These are phyloP conservation scores for Drosophila tanythrix DNA, from an alignment of 2,888 invertebrate species.

Conservation along the genomic window DNA sequence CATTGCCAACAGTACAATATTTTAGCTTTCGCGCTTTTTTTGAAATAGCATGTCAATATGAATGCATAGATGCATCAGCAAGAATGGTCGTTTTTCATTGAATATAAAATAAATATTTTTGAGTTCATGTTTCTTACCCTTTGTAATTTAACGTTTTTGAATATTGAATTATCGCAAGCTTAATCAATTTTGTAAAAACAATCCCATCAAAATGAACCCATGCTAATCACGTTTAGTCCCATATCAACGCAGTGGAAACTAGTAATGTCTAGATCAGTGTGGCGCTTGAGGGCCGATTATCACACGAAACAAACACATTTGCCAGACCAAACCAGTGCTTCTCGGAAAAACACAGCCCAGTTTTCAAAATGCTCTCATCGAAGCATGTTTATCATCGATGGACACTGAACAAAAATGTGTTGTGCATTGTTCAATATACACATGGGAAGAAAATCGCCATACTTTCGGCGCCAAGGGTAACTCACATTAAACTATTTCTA, in stretches of 20 bases:
- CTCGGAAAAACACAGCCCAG: background rate
- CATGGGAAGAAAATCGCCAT: background rate
- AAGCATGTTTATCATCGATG: background rate
- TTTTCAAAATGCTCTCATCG: background rate
- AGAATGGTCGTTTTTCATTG: background rate
- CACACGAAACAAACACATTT: background rate
- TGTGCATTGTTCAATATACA: background rate
- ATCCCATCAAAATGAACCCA: background rate
- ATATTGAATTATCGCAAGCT: background rate
- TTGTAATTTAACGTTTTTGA: background rate
- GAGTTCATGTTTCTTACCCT: background rate
- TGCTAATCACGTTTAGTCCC: background rate
- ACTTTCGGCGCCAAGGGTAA: background rate
- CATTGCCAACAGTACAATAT: constrained; percentile 32
- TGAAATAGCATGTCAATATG: background rate
- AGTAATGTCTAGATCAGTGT: background rate
- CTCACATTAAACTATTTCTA: background rate
- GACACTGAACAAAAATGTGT: background rate
- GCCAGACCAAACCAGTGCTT: background rate
- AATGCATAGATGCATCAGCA: background rate
- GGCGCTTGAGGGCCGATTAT: background rate
- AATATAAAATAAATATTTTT: background rate
- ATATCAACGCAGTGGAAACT: background rate
- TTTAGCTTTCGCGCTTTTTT: constrained; percentile 37
- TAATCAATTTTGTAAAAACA: background rate